Evolutionary conservation across 2,888 invertebrate genomes (phyloP), one percentile per base, ranked within the genome.

Genomic region (Cosmia pyralina): DNA sequence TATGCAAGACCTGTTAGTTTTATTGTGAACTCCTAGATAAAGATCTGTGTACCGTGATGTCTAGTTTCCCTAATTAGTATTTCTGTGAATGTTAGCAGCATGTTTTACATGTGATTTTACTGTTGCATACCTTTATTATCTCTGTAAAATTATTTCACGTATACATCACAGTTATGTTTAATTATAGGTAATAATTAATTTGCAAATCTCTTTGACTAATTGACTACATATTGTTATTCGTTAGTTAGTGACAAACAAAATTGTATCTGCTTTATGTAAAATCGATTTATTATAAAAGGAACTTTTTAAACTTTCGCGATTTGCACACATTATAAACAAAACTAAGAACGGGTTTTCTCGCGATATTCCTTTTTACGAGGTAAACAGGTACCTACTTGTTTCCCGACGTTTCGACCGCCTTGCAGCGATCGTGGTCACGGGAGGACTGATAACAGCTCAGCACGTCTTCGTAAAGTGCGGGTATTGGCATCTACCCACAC

Each of bases 41-140:
- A 88, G 83, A 92, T 92, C 92, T 90, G 85, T 62, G 83, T 85
- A 84, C 85, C 90, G 82, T 88, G 88, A 87, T 88, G 88, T 89
- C 90, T 90, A 87, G 88, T 89, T 90, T 88, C 79, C 87, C 86
- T 91, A 91, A 93, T 91, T 90, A 93, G 91, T 87, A 87, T 87
- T 88, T 81, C 81, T 83, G 76, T 77, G 82, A 87, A 89, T 79
- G 77, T 79, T 66, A 44, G 44, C 62, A 82, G 17, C 55, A 57
- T 73, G 68, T 75, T 70, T 55, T 63, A 74, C 72, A 69, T 70
- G 46, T 79, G 66, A 69, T 75, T 82, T 72, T 80, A 82, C 69
- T 68, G 75, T 82, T 77, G 55, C 72, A 72, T 75, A 64, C 64
- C 60, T 57, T 72, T 76, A 71, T 77, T 60, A 72, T 79, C 62